Evolutionary conservation across 2,888 invertebrate species (phyloP), one percentile per base, ranked within the genome.

Genomic region (Eupithecia subumbrata): DNA sequence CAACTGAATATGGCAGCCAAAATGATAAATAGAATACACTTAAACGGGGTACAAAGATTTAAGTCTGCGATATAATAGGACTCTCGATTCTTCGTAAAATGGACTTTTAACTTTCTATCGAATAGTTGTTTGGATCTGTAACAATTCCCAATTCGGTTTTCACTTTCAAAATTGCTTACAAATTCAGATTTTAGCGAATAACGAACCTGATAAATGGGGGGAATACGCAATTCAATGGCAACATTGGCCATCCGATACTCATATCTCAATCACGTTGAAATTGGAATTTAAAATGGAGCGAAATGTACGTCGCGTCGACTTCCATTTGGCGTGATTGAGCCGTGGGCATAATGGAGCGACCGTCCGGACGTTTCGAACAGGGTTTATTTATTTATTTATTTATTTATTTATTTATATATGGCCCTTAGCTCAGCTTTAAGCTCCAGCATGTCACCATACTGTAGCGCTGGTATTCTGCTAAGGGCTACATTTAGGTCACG

Each of bases 241-340:
- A 45, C 71, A 80, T 81, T 82, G 77, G 67, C 78, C 85, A 86
- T 88, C 85, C 86, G 85, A 86, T 85, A 81, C 80, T 82, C 82
- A 85, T 85, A 87, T 88, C 85, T 87, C 86, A 84, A 87, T 87
- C 82, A 79, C 70, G 74, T 79, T 60, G 79, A 79, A 81, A 81
- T 80, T 81, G 85, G 86, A 90, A 90, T 90, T 89, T 89, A 87
- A 91, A 92, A 90, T 89, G 83, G 87, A 88, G 88, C 89, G 88
- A 90, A 90, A 90, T 88, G 87, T 88, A 88, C 86, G 82, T 79
- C 77, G 81, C 85, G 85, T 83, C 82, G 83, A 83, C 81, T 86
- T 87, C 91, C 89, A 91, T 91, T 91, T 89, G 86, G 85, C 87
- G 88, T 90, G 92, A 92, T 91, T 91, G 91, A 90, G 88, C 86